Evolutionary conservation across 2,113 vertebrate species (phyloP).

Genomic region (Colinus virginianus): DNA sequence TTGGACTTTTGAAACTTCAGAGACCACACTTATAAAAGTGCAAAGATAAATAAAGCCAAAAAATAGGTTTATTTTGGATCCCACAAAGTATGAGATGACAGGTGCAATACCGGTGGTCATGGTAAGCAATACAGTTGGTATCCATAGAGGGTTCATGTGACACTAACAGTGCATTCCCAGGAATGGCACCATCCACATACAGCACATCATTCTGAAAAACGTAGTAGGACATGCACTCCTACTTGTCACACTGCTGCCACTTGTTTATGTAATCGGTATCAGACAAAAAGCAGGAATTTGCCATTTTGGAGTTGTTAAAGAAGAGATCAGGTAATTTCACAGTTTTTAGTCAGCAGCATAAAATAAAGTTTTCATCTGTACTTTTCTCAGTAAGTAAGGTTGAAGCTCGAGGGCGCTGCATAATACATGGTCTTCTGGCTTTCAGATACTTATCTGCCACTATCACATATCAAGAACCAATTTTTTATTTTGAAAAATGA

Average conservation of each 20-base stretch:
- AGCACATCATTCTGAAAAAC: neutral
- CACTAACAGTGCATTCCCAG: neutral
- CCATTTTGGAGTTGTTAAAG: neutral
- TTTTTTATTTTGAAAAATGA: neutral
- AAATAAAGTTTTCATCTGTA: neutral
- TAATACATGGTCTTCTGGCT: neutral
- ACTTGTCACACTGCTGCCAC: neutral
- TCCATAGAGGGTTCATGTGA: neutral
- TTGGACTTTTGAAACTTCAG: neutral
- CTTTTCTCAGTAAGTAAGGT: neutral
- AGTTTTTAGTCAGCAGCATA: neutral
- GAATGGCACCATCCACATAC: neutral
- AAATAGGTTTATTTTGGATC: neutral
- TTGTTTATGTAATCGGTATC: neutral
- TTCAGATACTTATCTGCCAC: neutral
- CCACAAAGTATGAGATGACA: neutral
- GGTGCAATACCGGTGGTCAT: neutral
- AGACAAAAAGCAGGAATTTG: neutral
- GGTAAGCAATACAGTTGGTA: neutral
- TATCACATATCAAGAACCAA: neutral
- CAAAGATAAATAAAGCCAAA: neutral
- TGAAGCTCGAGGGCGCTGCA: neutral
- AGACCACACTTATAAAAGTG: fast-evolving
- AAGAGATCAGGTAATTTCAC: neutral
- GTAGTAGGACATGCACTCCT: neutral